phyloP scores from a whole-genome alignment of 2,797 vertebrate species.

The Champsocephalus gunnari region DNA sequence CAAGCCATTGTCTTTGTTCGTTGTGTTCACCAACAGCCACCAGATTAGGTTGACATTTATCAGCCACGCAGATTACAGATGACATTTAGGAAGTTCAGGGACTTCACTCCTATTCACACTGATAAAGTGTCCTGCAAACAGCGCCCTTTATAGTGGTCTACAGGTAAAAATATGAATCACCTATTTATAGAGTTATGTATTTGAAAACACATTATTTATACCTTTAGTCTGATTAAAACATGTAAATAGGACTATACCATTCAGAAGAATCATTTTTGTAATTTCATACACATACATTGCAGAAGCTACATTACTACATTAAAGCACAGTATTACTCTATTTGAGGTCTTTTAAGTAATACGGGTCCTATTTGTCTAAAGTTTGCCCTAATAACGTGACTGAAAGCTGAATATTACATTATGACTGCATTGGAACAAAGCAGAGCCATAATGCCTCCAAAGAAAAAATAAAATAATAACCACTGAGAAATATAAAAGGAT shows the following conservation, averaged over 20 bases:
- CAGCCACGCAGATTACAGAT: constrained; percentile 16
- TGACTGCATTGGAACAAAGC: no score
- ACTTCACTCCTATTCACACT: constrained; percentile 22
- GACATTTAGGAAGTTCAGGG: constrained; percentile 21
- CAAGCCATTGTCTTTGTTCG: neutral
- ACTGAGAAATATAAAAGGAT: no score
- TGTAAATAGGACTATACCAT: neutral
- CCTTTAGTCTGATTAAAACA: neutral
- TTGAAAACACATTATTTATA: neutral
- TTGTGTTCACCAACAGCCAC: neutral
- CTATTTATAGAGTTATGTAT: neutral
- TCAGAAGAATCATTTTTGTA: neutral
- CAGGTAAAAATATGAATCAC: no score
- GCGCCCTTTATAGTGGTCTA: neutral
- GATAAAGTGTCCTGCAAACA: constrained; percentile 5
- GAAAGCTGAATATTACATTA: no score
- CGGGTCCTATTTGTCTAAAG: no score
- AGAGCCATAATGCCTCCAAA: no score
- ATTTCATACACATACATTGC: no score
- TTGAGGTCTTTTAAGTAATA: no score
- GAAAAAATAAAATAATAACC: no score
- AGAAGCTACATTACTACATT: no score
- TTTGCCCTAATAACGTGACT: no score
- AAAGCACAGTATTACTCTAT: no score
- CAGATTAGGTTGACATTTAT: constrained; percentile 8